Evolutionary conservation across 2,888 invertebrate species (phyloP).

Genomic region (Drosophila aldrichi): DNA sequence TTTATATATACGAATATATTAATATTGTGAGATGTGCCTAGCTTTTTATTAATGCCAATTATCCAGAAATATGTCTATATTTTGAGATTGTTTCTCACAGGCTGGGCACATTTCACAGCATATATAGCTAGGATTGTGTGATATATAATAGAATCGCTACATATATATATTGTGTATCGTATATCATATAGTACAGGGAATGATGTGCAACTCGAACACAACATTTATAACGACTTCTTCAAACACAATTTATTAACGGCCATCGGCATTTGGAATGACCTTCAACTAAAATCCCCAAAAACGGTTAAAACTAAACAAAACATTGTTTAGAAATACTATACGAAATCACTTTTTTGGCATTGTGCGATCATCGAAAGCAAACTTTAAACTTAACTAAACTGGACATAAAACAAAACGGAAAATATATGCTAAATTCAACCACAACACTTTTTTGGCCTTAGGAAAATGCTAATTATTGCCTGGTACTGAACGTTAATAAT

Average conservation of each 20-base stretch:
- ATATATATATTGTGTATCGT: constrained; percentile 17
- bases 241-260: constrained; percentile 25
- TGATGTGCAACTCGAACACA: constrained; percentile 29
- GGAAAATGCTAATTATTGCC: constrained; percentile 73
- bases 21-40: constrained; percentile 11
- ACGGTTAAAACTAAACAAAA: constrained; percentile 53
- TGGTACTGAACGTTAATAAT: constrained; percentile 41
- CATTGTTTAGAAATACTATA: constrained; percentile 65
- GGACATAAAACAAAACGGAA: constrained; percentile 24
- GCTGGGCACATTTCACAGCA: constrained; percentile 34
- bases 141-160: constrained; percentile 41
- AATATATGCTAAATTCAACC: background rate
- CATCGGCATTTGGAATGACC: constrained; percentile 39
- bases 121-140: constrained; percentile 11
- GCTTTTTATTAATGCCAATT: background rate
- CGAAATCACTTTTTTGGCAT: constrained; percentile 76
- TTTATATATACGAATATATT: constrained; percentile 10
- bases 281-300: constrained; percentile 37
- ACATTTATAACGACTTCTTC: constrained; percentile 12
- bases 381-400: constrained; percentile 5
- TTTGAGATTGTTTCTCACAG: background rate
- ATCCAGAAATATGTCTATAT: background rate
- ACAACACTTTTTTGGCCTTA: constrained; percentile 10
- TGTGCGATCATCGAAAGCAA: constrained; percentile 61
- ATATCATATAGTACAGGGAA: constrained; percentile 30